Evolutionary conservation across 2,888 invertebrate species (phyloP).

Genomic region (Ephialtes manifestator): DNA sequence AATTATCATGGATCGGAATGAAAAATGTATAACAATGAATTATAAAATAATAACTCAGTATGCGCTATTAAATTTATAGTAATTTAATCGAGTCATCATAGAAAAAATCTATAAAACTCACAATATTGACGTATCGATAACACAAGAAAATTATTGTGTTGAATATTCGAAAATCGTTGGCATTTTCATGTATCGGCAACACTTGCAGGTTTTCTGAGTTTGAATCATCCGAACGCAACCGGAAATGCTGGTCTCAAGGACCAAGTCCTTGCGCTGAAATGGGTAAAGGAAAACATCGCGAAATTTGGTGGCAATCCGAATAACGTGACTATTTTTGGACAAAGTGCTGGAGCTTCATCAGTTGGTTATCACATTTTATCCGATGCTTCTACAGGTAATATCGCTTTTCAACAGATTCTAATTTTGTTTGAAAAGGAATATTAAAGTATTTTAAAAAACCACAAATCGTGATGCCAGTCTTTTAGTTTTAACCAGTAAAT

Average conservation of each 20-base stretch:
- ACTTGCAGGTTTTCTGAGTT: slow-evolving; percentile 56
- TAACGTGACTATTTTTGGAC: slow-evolving; percentile 66
- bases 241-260: slow-evolving; percentile 69
- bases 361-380: slow-evolving; percentile 60
- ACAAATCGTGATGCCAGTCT: too few species aligned
- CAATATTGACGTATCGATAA: too few species aligned
- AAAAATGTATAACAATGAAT: too few species aligned
- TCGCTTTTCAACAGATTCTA: neutral
- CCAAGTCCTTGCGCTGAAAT: slow-evolving; percentile 61
- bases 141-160: too few species aligned
- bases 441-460: too few species aligned
- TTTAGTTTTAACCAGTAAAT: too few species aligned
- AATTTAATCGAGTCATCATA: too few species aligned
- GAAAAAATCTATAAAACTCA: too few species aligned
- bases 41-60: too few species aligned
- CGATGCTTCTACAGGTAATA: slow-evolving; percentile 46
- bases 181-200: neutral
- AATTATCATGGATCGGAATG: too few species aligned
- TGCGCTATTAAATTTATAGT: too few species aligned
- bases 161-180: neutral
- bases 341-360: slow-evolving; percentile 55
- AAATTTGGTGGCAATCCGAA: slow-evolving; percentile 64
- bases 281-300: slow-evolving; percentile 62
- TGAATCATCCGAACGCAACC: slow-evolving; percentile 57
- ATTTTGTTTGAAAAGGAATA: neutral